A percentile compares a stretch with the other conserved stretches of the same genome.
phyloP scores from a whole-genome alignment of 1,140 invertebrate genomes.

The Sminthurinus signatus region DNA sequence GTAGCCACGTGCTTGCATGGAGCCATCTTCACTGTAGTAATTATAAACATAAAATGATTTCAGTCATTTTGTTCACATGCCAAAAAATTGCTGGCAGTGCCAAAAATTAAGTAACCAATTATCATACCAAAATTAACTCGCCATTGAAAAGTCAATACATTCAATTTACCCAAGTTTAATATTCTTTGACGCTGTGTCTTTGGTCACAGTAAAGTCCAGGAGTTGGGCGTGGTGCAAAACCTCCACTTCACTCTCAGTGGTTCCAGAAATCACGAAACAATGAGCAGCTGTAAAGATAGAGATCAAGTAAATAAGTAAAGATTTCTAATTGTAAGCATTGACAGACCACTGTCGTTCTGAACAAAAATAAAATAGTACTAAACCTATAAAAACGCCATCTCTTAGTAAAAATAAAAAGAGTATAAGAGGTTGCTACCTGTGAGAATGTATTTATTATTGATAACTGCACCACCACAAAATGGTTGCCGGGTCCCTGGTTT shows the following conservation, averaged over 20 bases:
- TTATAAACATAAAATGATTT: background rate
- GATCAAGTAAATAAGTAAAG: no score
- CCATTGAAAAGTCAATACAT: no score
- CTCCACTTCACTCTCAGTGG: background rate
- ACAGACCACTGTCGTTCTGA: no score
- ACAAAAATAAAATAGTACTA: no score
- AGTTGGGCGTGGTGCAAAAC: slow-evolving; percentile 9
- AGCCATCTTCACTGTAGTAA: slow-evolving; percentile 23
- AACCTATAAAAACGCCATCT: no score
- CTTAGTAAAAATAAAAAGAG: no score
- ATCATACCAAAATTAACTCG: no score
- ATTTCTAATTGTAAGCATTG: no score
- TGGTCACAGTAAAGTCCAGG: background rate
- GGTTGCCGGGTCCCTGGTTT: slow-evolving; percentile 22
- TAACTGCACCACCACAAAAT: slow-evolving; percentile 22
- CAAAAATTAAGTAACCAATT: no score
- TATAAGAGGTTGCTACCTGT: no score
- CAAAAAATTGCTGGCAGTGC: background rate
- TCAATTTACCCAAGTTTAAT: slow-evolving; percentile 8
- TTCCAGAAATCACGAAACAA: slow-evolving; percentile 8
- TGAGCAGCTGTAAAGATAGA: slow-evolving; percentile 18
- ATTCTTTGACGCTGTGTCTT: background rate
- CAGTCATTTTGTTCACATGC: background rate
- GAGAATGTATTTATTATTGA: slow-evolving; percentile 23
- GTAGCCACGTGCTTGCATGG: slow-evolving; percentile 24